Percentiles rank a stretch among this genome's conserved stretches.
These are phyloP conservation scores for Drosophila meridionalis DNA, from an alignment of 2,888 invertebrate genomes.

Conservation along the genomic window DNA sequence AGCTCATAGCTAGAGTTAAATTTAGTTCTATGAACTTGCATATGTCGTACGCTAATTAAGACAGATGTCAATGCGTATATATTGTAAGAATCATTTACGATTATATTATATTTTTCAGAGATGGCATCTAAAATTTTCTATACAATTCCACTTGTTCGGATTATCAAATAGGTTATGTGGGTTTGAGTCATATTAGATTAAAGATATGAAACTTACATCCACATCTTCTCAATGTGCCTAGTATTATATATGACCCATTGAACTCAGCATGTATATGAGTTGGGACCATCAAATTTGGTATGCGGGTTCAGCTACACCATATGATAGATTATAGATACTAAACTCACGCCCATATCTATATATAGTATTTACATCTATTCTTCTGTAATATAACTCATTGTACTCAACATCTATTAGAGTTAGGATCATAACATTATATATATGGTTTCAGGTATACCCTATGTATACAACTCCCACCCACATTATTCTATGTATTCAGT, in stretches of 20 bases:
- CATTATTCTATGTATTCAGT: neutral
- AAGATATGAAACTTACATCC: neutral
- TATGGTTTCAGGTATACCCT: neutral
- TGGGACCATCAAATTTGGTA: neutral
- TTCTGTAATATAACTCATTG: neutral
- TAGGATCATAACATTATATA: neutral
- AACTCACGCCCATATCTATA: neutral
- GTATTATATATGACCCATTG: neutral
- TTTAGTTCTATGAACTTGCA: conserved; percentile 1
- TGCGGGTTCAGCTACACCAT: neutral
- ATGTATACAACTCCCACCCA: neutral
- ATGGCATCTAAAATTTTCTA: neutral
- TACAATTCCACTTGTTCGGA: neutral
- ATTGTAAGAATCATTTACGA: neutral
- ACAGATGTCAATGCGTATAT: neutral
- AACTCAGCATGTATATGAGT: neutral
- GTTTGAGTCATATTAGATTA: neutral
- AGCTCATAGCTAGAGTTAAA: conserved; percentile 10
- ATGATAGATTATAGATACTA: neutral
- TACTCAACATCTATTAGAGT: neutral
- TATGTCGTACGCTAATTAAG: neutral
- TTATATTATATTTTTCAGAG: neutral
- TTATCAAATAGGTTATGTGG: neutral
- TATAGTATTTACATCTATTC: neutral
- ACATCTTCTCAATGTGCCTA: neutral